Conservation (phyloP, 2,888 invertebrate species). For the Acrobeloides nanus region DNA sequence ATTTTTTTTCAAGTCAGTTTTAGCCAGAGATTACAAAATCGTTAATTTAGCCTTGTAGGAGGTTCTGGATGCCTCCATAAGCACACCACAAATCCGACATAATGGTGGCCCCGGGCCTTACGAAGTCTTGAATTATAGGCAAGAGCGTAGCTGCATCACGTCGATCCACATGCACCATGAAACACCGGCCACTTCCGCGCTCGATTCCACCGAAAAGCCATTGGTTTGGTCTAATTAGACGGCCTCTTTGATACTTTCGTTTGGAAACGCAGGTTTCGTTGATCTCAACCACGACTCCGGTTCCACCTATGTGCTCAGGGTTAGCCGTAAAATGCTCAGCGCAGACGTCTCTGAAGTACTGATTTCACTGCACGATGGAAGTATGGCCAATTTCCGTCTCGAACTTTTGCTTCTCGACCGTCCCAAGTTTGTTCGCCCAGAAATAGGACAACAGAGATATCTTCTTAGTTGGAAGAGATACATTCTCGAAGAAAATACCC, state of each 20-base stretch:
- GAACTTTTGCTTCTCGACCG: too few species aligned
- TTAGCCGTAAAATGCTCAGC: neutral
- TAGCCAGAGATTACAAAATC: too few species aligned
- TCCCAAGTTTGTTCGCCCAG: too few species aligned
- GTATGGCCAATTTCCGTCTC: neutral
- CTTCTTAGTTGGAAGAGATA: too few species aligned
- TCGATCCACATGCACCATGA: neutral
- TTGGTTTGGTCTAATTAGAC: neutral
- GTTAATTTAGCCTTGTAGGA: too few species aligned
- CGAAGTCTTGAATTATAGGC: neutral
- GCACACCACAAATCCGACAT: slow-evolving; percentile 2
- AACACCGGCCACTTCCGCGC: slow-evolving; percentile 3
- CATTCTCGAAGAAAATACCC: too few species aligned
- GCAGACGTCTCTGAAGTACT: slow-evolving; percentile 1
- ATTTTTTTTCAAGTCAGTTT: too few species aligned
- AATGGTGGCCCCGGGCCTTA: slow-evolving; percentile 1
- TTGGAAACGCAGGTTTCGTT: neutral
- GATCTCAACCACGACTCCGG: slow-evolving; percentile 2
- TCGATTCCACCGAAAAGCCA: slow-evolving; percentile 2
- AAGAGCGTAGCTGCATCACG: neutral
- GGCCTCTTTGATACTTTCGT: neutral
- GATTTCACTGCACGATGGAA: neutral
- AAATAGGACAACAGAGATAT: too few species aligned
- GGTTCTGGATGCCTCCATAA: too few species aligned
- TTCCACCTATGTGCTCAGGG: neutral